phyloP scores from a whole-genome alignment of 2,797 vertebrate species.

The Oreochromis grahami region DNA sequence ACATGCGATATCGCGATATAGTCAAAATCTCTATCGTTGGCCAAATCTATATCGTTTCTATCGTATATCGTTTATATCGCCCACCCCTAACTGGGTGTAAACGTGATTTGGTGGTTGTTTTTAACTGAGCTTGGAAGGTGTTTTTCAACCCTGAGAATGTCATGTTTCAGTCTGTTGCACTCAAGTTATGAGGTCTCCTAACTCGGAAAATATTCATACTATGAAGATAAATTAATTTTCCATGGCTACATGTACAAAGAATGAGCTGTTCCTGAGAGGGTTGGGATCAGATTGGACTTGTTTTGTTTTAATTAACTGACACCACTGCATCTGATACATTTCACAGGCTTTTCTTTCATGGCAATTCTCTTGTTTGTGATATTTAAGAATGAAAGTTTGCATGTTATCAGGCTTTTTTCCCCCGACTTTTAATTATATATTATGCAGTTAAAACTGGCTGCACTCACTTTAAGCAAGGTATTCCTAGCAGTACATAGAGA shows the following conservation, averaged over 20 bases:
- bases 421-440: background rate
- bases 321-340: background rate
- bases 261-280: background rate
- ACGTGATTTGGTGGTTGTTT: background rate
- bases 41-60: too few relatives aligned
- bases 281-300: background rate
- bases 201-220: background rate
- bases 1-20: too few relatives aligned
- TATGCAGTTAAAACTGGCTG: background rate
- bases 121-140: background rate
- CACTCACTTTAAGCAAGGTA: background rate
- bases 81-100: fast-evolving
- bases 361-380: background rate
- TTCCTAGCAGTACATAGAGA: background rate
- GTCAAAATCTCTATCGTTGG: too few relatives aligned
- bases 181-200: background rate
- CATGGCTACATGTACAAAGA: background rate
- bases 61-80: too few relatives aligned
- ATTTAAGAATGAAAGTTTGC: background rate
- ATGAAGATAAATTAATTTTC: background rate
- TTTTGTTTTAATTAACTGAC: background rate
- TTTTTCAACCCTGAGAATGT: background rate
- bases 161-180: background rate
- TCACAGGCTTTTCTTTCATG: background rate
- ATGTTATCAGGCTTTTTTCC: background rate